Conservation (phyloP, 2,113 vertebrate genomes). For the Pelodiscus sinensis region DNA sequence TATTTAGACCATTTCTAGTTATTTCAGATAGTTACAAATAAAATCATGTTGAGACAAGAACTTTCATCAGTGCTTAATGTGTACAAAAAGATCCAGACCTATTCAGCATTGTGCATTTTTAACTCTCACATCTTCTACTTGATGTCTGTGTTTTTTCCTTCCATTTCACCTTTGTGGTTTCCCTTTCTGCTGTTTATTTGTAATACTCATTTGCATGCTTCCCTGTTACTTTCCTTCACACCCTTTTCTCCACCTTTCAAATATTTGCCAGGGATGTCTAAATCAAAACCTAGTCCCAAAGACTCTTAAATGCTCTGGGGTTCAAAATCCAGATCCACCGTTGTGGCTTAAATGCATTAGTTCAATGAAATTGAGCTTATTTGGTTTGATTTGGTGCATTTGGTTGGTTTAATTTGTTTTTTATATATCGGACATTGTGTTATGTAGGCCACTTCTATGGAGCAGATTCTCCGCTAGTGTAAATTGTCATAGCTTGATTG, state of each 20-base stretch:
- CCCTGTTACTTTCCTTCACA: constrained; percentile 17
- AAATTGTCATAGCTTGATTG: neutral
- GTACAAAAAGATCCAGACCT: constrained; percentile 6
- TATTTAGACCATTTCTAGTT: constrained; percentile 78
- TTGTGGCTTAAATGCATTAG: neutral
- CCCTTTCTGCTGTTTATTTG: neutral
- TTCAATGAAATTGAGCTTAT: neutral
- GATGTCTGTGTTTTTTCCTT: constrained; percentile 10
- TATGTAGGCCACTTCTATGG: neutral
- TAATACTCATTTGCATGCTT: neutral
- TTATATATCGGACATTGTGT: neutral
- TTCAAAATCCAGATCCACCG: constrained; percentile 32
- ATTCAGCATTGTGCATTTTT: neutral
- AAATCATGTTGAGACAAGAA: constrained; percentile 30
- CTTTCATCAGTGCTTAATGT: constrained; percentile 66
- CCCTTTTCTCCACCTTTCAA: neutral
- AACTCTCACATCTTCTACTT: neutral
- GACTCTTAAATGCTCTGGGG: neutral
- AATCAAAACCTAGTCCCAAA: neutral
- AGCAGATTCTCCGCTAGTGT: neutral
- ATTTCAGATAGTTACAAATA: constrained; percentile 74
- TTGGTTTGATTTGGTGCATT: neutral
- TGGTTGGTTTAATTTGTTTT: neutral
- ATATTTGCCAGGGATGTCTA: constrained; percentile 8
- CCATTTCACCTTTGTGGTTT: constrained; percentile 4